Evolutionary conservation across 2,797 vertebrate species (phyloP).

Genomic region (Molossus alvarezi): DNA sequence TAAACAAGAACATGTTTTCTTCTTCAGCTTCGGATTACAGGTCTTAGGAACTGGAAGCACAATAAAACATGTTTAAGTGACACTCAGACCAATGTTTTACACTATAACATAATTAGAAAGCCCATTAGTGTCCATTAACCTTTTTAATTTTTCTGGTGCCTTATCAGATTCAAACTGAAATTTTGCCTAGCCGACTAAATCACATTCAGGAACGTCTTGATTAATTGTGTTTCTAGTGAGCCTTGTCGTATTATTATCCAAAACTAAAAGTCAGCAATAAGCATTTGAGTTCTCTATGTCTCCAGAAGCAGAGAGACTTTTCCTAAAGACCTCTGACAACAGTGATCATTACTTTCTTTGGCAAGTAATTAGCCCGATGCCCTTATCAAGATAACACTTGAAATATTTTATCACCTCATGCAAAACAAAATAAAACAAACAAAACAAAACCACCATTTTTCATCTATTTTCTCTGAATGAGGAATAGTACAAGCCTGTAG

Average conservation of each 20-base stretch:
- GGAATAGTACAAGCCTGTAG: background rate
- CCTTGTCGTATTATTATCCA: conserved; percentile 74
- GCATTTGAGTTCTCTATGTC: conserved; percentile 13
- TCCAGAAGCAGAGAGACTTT: conserved; percentile 58
- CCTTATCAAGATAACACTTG: conserved; percentile 53
- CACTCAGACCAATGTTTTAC: conserved; percentile 75
- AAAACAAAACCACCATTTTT: background rate
- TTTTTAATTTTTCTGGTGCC: conserved; percentile 78
- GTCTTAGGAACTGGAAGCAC: conserved; percentile 70
- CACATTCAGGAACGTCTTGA: conserved; percentile 87
- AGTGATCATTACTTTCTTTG: conserved; percentile 38
- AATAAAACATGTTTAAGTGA: conserved; percentile 76
- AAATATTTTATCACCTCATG: conserved; percentile 56
- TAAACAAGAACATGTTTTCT: conserved; percentile 56
- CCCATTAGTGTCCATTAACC: conserved; percentile 82
- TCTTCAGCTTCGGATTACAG: conserved; percentile 57
- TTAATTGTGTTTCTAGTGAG: conserved; percentile 88
- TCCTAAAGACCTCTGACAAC: conserved; percentile 69
- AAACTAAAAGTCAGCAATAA: conserved; percentile 75
- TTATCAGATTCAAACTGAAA: conserved; percentile 86
- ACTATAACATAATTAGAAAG: conserved; percentile 81
- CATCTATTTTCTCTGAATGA: conserved; percentile 17
- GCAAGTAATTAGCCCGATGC: conserved; percentile 63
- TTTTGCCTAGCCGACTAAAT: conserved; percentile 86
- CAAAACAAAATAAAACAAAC: background rate